These are phyloP conservation scores for Triplophysa siluroides DNA, from an alignment of 2,113 vertebrate genomes.

Conservation along the genomic window DNA sequence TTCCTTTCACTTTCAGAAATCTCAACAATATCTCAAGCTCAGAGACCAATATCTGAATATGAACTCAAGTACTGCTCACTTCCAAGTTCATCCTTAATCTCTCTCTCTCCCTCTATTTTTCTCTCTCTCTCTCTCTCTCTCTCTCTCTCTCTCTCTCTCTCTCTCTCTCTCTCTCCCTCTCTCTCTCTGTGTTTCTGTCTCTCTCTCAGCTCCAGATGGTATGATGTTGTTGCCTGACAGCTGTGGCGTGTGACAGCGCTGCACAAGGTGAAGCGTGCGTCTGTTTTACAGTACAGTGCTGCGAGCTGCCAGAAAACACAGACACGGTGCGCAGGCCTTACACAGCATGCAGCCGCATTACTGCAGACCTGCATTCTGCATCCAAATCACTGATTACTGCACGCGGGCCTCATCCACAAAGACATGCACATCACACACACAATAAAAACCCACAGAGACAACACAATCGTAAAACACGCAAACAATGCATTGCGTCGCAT, in stretches of 20 bases:
- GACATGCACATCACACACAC: constrained; percentile 21
- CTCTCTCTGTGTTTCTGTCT: neutral
- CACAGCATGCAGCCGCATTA: constrained; percentile 26
- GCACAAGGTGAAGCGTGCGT: constrained; percentile 9
- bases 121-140: neutral
- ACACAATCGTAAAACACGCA: neutral
- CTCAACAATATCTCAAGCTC: neutral
- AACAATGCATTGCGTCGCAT: too few relatives aligned
- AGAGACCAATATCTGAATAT: neutral
- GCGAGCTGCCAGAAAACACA: constrained; percentile 5
- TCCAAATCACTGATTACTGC: constrained; percentile 54
- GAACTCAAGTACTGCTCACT: neutral
- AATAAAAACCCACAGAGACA: constrained; percentile 18
- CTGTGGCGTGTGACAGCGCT: neutral
- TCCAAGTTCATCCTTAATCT: too few relatives aligned
- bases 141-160: neutral
- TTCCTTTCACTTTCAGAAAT: neutral
- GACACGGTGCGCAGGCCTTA: neutral
- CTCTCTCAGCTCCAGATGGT: constrained; percentile 33
- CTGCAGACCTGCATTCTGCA: constrained; percentile 46
- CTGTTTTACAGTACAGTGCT: neutral
- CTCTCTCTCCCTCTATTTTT: too few relatives aligned
- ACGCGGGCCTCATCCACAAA: constrained; percentile 37
- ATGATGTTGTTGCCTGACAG: neutral
- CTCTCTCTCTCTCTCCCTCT: neutral